Conservation (phyloP, 2,797 vertebrate genomes). For the Lepus oiostolus region DNA sequence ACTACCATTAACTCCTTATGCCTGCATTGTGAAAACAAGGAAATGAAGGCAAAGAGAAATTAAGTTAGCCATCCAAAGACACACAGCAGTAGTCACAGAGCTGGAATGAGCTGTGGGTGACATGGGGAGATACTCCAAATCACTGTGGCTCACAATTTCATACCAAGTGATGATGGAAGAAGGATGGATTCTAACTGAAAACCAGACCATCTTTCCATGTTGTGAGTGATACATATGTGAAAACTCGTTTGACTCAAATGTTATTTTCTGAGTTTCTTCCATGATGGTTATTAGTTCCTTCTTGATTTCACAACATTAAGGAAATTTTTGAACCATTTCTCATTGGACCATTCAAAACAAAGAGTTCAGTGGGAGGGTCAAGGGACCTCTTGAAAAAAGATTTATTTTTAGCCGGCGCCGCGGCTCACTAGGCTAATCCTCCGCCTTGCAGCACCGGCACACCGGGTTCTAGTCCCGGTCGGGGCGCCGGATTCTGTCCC, state of each 20-base stretch:
- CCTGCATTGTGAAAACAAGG: not conserved
- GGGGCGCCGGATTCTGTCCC: no score
- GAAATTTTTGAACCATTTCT: not conserved
- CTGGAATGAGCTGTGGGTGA: not conserved
- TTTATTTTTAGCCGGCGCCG: no score
- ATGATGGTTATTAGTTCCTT: not conserved
- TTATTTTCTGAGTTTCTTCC: not conserved
- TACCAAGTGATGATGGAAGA: not conserved
- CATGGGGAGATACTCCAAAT: not conserved
- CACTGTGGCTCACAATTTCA: not conserved
- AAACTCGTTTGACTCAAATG: not conserved
- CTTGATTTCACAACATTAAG: not conserved
- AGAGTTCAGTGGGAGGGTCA: not conserved
- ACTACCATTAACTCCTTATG: not conserved
- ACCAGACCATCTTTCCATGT: not conserved
- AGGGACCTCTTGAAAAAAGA: not conserved
- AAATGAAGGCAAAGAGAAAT: slow-evolving; percentile 4
- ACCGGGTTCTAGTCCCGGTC: no score
- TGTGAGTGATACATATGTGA: not conserved
- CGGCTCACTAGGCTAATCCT: no score
- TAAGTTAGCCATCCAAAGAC: not conserved
- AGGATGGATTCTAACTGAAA: not conserved
- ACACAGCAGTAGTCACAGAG: not conserved
- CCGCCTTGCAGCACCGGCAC: no score
- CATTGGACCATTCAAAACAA: not conserved